Percentiles rank a stretch among this genome's conserved stretches.
Conservation (phyloP, 2,888 invertebrate genomes). For the Fissipunctia ypsillon region DNA sequence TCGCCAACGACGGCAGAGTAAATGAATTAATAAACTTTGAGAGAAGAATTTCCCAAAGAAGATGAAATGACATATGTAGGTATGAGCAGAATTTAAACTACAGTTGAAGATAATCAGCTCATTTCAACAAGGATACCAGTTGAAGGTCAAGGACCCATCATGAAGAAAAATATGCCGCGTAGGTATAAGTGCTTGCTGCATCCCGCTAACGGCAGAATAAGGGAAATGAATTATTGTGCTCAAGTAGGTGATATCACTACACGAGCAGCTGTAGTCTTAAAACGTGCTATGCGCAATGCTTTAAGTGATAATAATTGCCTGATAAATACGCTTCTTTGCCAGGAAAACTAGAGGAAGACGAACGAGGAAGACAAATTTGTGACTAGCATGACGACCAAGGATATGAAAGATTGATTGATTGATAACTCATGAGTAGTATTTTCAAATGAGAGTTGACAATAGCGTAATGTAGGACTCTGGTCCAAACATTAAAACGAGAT, state of each 20-base stretch:
- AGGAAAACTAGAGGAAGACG: neutral
- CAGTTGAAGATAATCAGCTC: conserved; percentile 3
- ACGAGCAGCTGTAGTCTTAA: conserved; percentile 17
- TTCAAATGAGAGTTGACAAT: neutral
- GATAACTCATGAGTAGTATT: neutral
- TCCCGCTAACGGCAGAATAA: conserved; percentile 18
- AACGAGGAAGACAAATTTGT: neutral
- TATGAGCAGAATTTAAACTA: neutral
- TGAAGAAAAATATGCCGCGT: neutral
- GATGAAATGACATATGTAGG: neutral
- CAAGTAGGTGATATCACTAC: conserved; percentile 60
- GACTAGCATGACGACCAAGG: neutral
- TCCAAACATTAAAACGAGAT: neutral
- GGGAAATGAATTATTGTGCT: conserved; percentile 56
- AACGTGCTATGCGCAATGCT: neutral
- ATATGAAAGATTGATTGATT: neutral
- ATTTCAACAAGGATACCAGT: conserved; percentile 12
- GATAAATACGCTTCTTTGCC: neutral
- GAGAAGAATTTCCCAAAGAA: neutral
- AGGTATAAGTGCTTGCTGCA: conserved; percentile 19
- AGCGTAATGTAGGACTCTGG: neutral
- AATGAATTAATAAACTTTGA: conserved; percentile 29
- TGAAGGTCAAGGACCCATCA: conserved; percentile 12
- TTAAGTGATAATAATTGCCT: conserved; percentile 18
- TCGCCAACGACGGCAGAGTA: conserved; percentile 23